Percentiles rank a stretch among this genome's conserved stretches.
phyloP scores from a whole-genome alignment of 2,888 invertebrate species.

The Nemotelus pantherinus region DNA sequence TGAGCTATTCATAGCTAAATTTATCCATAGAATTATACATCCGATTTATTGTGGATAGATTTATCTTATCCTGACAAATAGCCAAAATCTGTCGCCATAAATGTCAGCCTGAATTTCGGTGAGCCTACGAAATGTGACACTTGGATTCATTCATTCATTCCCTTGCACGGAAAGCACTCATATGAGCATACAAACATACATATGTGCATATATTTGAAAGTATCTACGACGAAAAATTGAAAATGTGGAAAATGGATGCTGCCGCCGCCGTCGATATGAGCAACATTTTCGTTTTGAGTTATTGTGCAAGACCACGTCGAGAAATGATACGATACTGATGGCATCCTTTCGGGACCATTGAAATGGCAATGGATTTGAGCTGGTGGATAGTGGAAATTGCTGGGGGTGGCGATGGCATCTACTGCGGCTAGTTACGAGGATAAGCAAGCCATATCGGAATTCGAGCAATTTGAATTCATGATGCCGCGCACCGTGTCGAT shows the following conservation, averaged over 20 bases:
- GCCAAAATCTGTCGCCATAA: slow-evolving; percentile 1
- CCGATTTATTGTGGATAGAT: background rate
- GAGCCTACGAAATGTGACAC: slow-evolving; percentile 43
- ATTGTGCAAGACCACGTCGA: slow-evolving; percentile 29
- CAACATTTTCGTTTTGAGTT: slow-evolving; percentile 29
- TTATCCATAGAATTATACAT: too few species aligned
- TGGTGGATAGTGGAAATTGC: slow-evolving; percentile 29
- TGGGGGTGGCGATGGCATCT: slow-evolving; percentile 1
- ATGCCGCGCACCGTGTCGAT: slow-evolving; percentile 6
- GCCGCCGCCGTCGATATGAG: background rate
- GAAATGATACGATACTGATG: slow-evolving; percentile 15
- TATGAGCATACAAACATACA: too few species aligned
- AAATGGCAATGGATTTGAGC: slow-evolving; percentile 19
- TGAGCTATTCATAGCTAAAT: too few species aligned
- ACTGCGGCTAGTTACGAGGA: background rate
- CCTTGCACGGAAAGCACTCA: background rate
- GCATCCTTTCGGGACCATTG: slow-evolving; percentile 22
- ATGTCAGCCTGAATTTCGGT: slow-evolving; percentile 29
- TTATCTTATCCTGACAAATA: slow-evolving; percentile 39
- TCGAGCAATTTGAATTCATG: slow-evolving; percentile 20
- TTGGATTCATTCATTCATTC: background rate
- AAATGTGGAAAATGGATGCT: slow-evolving; percentile 25
- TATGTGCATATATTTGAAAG: background rate
- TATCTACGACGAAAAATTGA: slow-evolving; percentile 10
- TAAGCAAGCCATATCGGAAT: slow-evolving; percentile 14